These are phyloP conservation scores for Ancistrus triradiatus DNA, from an alignment of 2,113 vertebrate genomes.

Conservation along the genomic window DNA sequence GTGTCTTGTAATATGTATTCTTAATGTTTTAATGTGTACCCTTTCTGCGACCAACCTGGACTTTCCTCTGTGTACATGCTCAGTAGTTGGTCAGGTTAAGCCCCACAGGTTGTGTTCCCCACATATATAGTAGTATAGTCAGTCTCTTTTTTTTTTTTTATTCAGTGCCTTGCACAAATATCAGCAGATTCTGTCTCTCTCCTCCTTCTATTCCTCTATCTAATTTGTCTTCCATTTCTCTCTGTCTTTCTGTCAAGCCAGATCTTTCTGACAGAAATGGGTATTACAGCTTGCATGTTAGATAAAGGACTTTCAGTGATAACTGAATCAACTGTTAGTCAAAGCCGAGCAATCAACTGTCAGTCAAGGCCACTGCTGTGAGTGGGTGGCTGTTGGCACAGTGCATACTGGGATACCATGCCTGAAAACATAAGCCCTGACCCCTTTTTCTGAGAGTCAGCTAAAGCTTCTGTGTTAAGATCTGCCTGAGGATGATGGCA, in stretches of 20 bases:
- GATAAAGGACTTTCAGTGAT: slow-evolving; percentile 79
- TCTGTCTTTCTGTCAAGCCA: slow-evolving; percentile 42
- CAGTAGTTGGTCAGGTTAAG: slow-evolving; percentile 70
- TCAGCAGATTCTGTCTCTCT: slow-evolving; percentile 42
- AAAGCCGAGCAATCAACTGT: slow-evolving; percentile 70
- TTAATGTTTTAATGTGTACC: not conserved
- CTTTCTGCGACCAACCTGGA: slow-evolving; percentile 1
- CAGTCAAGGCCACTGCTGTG: slow-evolving; percentile 79
- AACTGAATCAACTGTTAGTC: slow-evolving; percentile 72
- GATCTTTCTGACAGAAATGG: slow-evolving; percentile 69
- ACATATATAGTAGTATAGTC: slow-evolving; percentile 74
- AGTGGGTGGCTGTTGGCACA: slow-evolving; percentile 7
- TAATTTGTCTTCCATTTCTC: slow-evolving; percentile 9
- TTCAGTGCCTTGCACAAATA: slow-evolving; percentile 57
- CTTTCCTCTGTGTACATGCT: slow-evolving; percentile 74
- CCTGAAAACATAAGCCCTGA: too few species aligned
- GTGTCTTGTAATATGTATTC: too few species aligned
- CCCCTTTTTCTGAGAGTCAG: too few species aligned
- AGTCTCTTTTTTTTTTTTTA: slow-evolving; percentile 75
- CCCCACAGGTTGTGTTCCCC: slow-evolving; percentile 67
- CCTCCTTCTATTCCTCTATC: slow-evolving; percentile 8
- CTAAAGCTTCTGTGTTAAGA: too few species aligned
- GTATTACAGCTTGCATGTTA: slow-evolving; percentile 73
- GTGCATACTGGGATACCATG: slow-evolving; percentile 76
- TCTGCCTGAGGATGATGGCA: too few species aligned